Percentiles rank a stretch among this genome's conserved stretches.
phyloP scores from a whole-genome alignment of 2,888 invertebrate species.

The Thereva unica region DNA sequence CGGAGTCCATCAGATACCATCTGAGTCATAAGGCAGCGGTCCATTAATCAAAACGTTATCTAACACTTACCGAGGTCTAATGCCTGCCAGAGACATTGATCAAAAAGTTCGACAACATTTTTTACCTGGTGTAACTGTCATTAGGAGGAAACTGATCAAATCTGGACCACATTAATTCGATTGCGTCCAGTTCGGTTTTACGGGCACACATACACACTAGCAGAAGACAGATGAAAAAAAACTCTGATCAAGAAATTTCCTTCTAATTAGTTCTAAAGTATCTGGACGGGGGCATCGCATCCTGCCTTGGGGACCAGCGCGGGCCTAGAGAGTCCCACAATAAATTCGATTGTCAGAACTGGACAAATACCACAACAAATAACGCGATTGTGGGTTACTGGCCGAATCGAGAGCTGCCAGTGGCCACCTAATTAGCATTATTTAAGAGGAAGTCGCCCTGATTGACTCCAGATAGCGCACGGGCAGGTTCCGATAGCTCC shows the following conservation, averaged over 20 bases:
- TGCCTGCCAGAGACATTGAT: too few species aligned
- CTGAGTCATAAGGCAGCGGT: too few species aligned
- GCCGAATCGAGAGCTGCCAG: slow-evolving; percentile 9
- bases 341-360: slow-evolving; percentile 40
- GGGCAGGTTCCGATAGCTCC: slow-evolving; percentile 14
- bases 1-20: too few species aligned
- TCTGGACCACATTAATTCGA: too few species aligned
- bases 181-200: not conserved
- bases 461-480: slow-evolving; percentile 38
- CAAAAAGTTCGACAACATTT: too few species aligned
- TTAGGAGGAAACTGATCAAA: not conserved
- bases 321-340: slow-evolving; percentile 25
- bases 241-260: slow-evolving; percentile 11
- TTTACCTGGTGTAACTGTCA: slow-evolving; percentile 2
- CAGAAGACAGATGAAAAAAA: slow-evolving; percentile 2
- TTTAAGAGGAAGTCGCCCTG: slow-evolving; percentile 39
- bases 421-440: slow-evolving; percentile 41
- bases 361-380: slow-evolving; percentile 38
- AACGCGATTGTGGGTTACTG: slow-evolving; percentile 17
- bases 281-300: slow-evolving; percentile 27
- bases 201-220: not conserved
- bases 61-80: slow-evolving; percentile 1
- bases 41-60: slow-evolving; percentile 16
- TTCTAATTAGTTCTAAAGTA: slow-evolving; percentile 39
- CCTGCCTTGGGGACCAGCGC: slow-evolving; percentile 13